Conservation (phyloP, 2,888 invertebrate genomes). For the Pemphredon lugubris region DNA sequence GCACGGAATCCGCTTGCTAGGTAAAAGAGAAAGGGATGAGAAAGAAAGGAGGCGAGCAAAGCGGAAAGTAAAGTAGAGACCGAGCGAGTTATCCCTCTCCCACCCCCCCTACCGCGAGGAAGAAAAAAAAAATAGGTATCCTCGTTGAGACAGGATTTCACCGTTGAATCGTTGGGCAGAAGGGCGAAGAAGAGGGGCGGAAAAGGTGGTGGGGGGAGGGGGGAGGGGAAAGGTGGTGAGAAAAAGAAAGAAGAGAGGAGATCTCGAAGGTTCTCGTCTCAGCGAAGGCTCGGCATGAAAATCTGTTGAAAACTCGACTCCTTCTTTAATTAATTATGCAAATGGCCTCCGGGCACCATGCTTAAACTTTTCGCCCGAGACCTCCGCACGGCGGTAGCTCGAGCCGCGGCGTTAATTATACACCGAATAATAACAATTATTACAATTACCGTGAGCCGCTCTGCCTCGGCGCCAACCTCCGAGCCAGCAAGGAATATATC, state of each 20-base stretch:
- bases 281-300: conserved; percentile 68
- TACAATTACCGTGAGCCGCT: conserved; percentile 73
- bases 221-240: neutral
- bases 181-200: neutral
- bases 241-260: conserved; percentile 7
- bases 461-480: conserved; percentile 32
- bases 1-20: conserved; percentile 15
- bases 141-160: conserved; percentile 47
- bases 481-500: conserved; percentile 43
- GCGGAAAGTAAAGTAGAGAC: neutral
- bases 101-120: neutral
- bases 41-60: conserved; percentile 2
- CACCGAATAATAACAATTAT: conserved; percentile 79
- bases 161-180: conserved; percentile 1
- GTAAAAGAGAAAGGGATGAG: neutral
- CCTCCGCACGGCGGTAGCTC: conserved; percentile 61
- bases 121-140: conserved; percentile 16
- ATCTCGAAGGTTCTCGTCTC: conserved; percentile 49
- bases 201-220: neutral
- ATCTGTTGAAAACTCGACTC: conserved; percentile 77
- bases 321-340: conserved; percentile 79
- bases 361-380: conserved; percentile 77
- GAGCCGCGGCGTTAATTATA: conserved; percentile 76
- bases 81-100: conserved; percentile 1
- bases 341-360: conserved; percentile 76